Percentiles rank a stretch among this genome's conserved stretches.
Conservation (phyloP, 2,888 invertebrate genomes). For the Cheilosia impressa region DNA sequence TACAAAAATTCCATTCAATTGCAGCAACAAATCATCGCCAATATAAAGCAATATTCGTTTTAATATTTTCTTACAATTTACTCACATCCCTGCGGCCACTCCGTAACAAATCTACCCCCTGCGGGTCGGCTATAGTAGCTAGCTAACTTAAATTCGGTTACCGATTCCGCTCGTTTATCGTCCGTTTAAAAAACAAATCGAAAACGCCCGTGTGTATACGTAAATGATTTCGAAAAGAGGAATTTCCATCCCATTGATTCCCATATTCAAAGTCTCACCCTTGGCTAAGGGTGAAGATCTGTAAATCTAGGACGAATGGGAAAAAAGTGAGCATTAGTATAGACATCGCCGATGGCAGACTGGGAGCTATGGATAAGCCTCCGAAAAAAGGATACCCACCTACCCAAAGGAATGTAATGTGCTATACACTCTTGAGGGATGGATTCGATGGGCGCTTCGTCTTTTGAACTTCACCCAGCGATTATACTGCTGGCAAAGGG, state of each 20-base stretch:
- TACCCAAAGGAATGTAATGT: constrained; percentile 57
- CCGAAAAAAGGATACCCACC: constrained; percentile 47
- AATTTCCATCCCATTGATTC: constrained; percentile 84
- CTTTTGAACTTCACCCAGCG: constrained; percentile 62
- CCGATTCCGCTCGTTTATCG: constrained; percentile 61
- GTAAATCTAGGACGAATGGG: constrained; percentile 37
- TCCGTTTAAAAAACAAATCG: constrained; percentile 54
- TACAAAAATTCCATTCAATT: too few relatives aligned
- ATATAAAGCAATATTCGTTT: constrained; percentile 36
- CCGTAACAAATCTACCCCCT: constrained; percentile 14
- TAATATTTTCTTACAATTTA: constrained; percentile 25
- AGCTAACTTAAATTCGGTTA: constrained; percentile 50
- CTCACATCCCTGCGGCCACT: not conserved
- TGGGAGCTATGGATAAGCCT: constrained; percentile 70
- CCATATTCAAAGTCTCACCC: constrained; percentile 77
- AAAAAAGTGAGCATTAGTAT: constrained; percentile 56
- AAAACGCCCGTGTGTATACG: constrained; percentile 40
- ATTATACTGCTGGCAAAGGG: not conserved
- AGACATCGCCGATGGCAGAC: constrained; percentile 57
- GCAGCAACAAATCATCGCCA: too few relatives aligned
- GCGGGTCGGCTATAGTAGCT: constrained; percentile 1
- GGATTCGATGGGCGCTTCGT: constrained; percentile 29
- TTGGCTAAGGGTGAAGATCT: not conserved
- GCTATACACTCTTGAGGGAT: constrained; percentile 11
- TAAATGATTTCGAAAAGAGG: constrained; percentile 78